phyloP scores from a whole-genome alignment of 2,797 vertebrate species.

The Streptopelia turtur region DNA sequence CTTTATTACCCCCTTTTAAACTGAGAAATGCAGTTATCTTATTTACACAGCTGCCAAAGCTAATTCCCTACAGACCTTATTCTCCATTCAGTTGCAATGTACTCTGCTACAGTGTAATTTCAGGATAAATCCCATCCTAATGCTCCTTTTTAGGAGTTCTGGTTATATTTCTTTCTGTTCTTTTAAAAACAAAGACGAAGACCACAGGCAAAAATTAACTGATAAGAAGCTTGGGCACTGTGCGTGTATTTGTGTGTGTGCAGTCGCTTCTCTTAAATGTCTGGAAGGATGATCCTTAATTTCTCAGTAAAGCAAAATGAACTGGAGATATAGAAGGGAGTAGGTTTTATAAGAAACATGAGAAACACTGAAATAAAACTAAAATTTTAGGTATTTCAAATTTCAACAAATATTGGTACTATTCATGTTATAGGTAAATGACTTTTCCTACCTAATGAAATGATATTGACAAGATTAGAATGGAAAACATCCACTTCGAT shows the following conservation, averaged over 20 bases:
- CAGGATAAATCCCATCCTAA: not conserved
- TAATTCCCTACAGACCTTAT: rapidly evolving
- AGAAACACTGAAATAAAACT: not conserved
- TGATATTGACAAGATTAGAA: not conserved
- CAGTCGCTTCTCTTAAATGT: not conserved
- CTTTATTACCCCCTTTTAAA: not conserved
- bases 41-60: not conserved
- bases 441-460: not conserved
- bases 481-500: not conserved
- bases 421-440: not conserved
- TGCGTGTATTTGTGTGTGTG: not conserved
- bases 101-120: not conserved
- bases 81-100: not conserved
- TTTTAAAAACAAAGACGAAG: not conserved
- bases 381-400: not conserved
- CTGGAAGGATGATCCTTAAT: not conserved
- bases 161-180: not conserved
- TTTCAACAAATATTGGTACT: not conserved
- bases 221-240: not conserved
- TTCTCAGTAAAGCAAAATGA: not conserved
- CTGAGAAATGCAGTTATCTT: not conserved
- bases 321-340: not conserved
- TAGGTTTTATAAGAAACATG: not conserved
- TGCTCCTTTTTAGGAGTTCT: not conserved
- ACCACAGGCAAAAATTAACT: not conserved